Evolutionary conservation across 2,797 vertebrate genomes (phyloP).

Genomic region (Sus cebifrons): DNA sequence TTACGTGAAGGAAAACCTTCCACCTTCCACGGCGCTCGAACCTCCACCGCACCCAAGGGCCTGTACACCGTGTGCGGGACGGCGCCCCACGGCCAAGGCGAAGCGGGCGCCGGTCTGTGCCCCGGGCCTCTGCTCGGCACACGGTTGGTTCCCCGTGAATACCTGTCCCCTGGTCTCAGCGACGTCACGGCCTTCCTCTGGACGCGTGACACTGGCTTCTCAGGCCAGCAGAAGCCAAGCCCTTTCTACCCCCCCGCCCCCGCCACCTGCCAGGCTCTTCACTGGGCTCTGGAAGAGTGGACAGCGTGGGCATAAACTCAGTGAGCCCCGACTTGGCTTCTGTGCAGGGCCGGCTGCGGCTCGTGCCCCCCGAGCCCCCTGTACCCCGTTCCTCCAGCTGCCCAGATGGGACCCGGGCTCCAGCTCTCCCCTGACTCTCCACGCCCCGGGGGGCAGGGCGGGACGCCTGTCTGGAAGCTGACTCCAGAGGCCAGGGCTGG

Average conservation of each 20-base stretch:
- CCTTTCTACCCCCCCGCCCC: neutral
- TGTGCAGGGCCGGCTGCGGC: neutral
- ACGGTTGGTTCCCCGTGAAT: accelerated
- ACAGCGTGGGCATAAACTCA: accelerated
- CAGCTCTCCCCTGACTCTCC: neutral
- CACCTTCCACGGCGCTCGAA: accelerated
- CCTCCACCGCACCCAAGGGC: neutral
- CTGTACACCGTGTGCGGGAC: too few species aligned
- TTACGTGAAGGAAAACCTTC: neutral
- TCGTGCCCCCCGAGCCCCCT: neutral
- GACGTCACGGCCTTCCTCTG: neutral
- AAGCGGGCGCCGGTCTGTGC: too few species aligned
- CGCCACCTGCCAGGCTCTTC: neutral
- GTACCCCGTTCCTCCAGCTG: neutral
- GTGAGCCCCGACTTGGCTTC: neutral
- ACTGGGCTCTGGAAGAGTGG: neutral
- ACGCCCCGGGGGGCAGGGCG: neutral
- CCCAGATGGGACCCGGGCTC: neutral
- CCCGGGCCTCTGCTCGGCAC: neutral
- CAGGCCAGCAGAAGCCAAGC: neutral
- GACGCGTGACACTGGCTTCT: neutral
- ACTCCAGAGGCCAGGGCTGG: neutral
- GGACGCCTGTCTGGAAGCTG: too few species aligned
- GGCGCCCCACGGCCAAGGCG: neutral
- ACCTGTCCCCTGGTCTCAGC: too few species aligned